Base-by-base conservation (phyloP, 2,113 vertebrate genomes). In the Corydoras sp. region DNA sequence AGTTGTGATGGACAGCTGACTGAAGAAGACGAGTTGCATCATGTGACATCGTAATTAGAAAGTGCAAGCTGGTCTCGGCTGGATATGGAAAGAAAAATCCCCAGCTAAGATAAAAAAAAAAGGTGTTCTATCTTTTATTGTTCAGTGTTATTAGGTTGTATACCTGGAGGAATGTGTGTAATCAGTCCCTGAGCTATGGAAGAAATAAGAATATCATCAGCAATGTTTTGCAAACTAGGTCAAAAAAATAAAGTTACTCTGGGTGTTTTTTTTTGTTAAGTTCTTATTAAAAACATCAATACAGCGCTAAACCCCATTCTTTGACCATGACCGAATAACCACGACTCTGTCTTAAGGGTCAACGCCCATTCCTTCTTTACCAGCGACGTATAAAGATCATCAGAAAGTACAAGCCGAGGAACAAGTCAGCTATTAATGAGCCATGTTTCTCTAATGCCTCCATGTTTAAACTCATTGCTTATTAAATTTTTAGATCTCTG, bases 401-500 rank as follows among this genome's bases (percentile, higher is more conserved):
- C 51, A 68, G 65, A 61, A 43, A 68, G 53, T 56, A 70, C 66
- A 73, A 65, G 9, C 55, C 58, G 49, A 63, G 13, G 50, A 56
- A 63, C 10, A 50, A 71, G 58, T 63, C 64, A 62, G 64, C 69
- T 67, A 79, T 76, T 72, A 65, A 65, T 62, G 65, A 75, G 68
- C 56, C 58, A 30, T 69, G 60, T 72, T 72, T 76, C 51, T 65
- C 49, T 61, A 65, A 66, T 77, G 65, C 48, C 49, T 62, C 24
- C 49, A 49, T 62, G 55, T 76, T 66, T 13, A 30, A 48, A 48
- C 55, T 60, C 62, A 50, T 76, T 73, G 30, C 32, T 72, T 18
- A 67, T 54, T 35, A 68, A 72, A 49, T 60, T 35, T 62, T 66
- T 7, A 71, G 32, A 58, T 68, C 63, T 18, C 35, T 67, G 59